These are phyloP conservation scores for Troides oblongomaculatus DNA, from an alignment of 2,888 invertebrate species.

Conservation along the genomic window DNA sequence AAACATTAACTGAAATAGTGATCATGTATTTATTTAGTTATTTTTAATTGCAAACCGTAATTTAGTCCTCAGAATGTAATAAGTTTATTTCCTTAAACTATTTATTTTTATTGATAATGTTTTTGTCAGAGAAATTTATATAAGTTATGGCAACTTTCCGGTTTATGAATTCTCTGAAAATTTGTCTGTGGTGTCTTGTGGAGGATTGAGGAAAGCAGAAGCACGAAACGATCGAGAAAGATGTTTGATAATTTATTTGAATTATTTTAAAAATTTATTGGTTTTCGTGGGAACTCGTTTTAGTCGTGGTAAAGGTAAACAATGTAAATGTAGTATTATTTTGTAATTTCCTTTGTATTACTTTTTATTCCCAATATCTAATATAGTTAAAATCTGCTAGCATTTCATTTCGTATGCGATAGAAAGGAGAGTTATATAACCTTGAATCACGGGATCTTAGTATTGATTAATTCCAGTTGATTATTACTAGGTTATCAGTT, in stretches of 20 bases:
- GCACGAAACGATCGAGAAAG: slow-evolving; percentile 53
- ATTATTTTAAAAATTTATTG: slow-evolving; percentile 64
- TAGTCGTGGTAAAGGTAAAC: slow-evolving; percentile 73
- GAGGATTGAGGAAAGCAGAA: slow-evolving; percentile 34
- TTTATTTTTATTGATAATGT: neutral
- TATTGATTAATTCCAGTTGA: slow-evolving; percentile 61
- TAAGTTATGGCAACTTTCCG: slow-evolving; percentile 12
- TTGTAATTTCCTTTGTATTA: slow-evolving; percentile 34
- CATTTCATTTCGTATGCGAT: slow-evolving; percentile 51
- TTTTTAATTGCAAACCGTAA: no score
- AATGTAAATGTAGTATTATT: slow-evolving; percentile 37
- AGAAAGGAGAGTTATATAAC: slow-evolving; percentile 76
- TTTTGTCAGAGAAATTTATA: neutral
- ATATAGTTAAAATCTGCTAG: slow-evolving; percentile 40
- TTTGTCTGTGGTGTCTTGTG: slow-evolving; percentile 36
- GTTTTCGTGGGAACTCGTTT: slow-evolving; percentile 53
- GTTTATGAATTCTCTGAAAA: slow-evolving; percentile 3
- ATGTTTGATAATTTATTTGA: slow-evolving; percentile 56
- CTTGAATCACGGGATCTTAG: slow-evolving; percentile 77
- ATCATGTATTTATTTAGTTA: no score
- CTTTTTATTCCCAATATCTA: slow-evolving; percentile 31
- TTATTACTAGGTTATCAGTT: slow-evolving; percentile 38
- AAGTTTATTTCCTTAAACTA: no score
- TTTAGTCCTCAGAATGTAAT: no score
- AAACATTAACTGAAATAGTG: no score